Base-by-base conservation (phyloP, 2,797 vertebrate species). In the Falco concolor region DNA sequence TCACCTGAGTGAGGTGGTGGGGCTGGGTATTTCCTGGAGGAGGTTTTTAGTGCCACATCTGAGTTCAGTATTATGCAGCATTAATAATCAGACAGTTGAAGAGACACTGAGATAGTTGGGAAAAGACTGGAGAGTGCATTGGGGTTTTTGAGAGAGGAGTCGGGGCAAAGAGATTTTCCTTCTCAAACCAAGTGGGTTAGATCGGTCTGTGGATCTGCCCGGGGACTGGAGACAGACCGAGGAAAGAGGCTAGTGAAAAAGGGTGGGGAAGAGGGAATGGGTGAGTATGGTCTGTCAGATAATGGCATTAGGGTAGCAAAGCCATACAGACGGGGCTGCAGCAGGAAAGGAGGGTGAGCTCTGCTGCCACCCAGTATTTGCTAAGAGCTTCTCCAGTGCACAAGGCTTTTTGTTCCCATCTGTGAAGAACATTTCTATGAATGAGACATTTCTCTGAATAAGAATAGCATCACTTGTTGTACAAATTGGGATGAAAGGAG, bases 401-500 rank as follows among this genome's bases (percentile, higher is more conserved):
- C 28, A 75, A 90, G 50, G 44, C 59, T 76, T 89, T 95, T 95
- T 89, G 81, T 44, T 95, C 34, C 56, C 53, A 28, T 84, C 92
- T 94, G 61, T 87, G 84, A 77, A 67, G 49, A 85, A 49, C 4
- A 4, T 93, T 95, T 94, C 47, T 72, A 77, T 90, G 89, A 90
- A 87, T 95, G 92, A 88, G 90, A 84, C 4, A 13, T 94, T 96
- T 75, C 64, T 88, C 49, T 75, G 75, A 90, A 27, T 79, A 94
- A 92, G 80, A 90, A 78, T 84, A 90, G 60, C 73, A 67, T 89
- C 49, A 45, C 47, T 42, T 64, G 65, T 86, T 64, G 65, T 86
- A 94, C 81, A 93, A 68, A 91, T 87, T 19, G 80, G 79, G 63
- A 84, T 90, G 68, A 83, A 96, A 75, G 80, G 73, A 95, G 81